A percentile compares a stretch with the other conserved stretches of the same genome.
Evolutionary conservation across 1,140 invertebrate species (phyloP).

Genomic region (Nautilus pompilius): DNA sequence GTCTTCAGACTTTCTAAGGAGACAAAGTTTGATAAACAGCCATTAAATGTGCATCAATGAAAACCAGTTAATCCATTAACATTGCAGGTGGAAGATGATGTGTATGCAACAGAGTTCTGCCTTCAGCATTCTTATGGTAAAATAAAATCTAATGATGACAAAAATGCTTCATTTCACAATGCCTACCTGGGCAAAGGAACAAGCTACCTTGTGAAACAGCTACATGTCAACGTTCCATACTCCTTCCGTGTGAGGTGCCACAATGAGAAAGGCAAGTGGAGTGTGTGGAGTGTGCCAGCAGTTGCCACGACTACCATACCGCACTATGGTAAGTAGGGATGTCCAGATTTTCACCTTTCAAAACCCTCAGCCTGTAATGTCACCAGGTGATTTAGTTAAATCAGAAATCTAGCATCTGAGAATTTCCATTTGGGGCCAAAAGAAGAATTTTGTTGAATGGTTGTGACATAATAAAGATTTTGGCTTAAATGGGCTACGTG

Average conservation of each 20-base stretch:
- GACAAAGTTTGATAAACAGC: no score
- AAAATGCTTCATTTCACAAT: conserved; percentile 35
- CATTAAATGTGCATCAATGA: no score
- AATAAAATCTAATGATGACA: conserved; percentile 21
- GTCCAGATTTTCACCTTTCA: no score
- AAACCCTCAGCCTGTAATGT: no score
- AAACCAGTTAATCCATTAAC: no score
- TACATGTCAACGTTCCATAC: conserved; percentile 35
- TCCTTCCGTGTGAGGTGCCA: conserved; percentile 44
- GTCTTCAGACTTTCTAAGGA: no score
- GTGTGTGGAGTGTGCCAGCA: conserved; percentile 40
- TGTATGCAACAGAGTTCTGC: conserved; percentile 38
- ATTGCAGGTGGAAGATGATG: conserved; percentile 42
- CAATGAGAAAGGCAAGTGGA: conserved; percentile 33
- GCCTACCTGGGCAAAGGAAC: conserved; percentile 35
- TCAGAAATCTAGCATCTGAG: no score
- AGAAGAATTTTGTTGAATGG: no score
- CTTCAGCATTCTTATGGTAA: conserved; percentile 40
- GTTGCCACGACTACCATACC: conserved; percentile 34
- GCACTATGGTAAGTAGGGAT: conserved; percentile 37
- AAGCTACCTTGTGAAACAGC: conserved; percentile 33
- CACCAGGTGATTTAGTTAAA: no score
- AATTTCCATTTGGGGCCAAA: no score
- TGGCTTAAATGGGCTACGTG: no score
- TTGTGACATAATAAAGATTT: no score